These are phyloP conservation scores for Delia radicum DNA, from an alignment of 1,140 invertebrate species.

Conservation along the genomic window DNA sequence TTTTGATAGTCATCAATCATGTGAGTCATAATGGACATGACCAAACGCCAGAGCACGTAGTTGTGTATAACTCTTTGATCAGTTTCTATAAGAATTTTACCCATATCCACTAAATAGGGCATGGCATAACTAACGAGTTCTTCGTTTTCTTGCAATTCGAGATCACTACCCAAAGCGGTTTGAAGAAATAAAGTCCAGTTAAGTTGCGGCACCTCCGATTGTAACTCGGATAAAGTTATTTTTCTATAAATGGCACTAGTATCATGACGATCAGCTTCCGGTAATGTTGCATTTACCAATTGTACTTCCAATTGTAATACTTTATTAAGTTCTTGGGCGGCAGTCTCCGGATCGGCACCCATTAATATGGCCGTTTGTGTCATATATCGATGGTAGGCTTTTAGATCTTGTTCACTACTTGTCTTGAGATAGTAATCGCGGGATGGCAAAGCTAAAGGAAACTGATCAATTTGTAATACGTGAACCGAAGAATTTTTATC, in stretches of 20 bases:
- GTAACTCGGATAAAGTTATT: constrained; percentile 66
- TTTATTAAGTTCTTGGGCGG: constrained; percentile 65
- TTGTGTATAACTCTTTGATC: constrained; percentile 75
- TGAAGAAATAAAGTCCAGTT: constrained; percentile 77
- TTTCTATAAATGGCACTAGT: constrained; percentile 77
- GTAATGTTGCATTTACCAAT: constrained; percentile 74
- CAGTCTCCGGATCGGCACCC: constrained; percentile 67
- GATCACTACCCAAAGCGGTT: constrained; percentile 65
- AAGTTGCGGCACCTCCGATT: constrained; percentile 70
- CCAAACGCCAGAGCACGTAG: constrained; percentile 80
- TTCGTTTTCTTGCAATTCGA: constrained; percentile 65
- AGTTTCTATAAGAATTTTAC: constrained; percentile 67
- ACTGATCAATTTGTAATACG: constrained; percentile 85
- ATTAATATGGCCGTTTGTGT: constrained; percentile 72
- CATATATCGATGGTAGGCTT: constrained; percentile 79
- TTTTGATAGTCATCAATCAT: constrained; percentile 81
- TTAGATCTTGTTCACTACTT: constrained; percentile 66
- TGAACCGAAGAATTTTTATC: constrained; percentile 83
- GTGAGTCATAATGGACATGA: constrained; percentile 75
- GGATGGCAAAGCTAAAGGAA: constrained; percentile 75
- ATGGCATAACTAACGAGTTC: constrained; percentile 78
- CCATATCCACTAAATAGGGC: constrained; percentile 77
- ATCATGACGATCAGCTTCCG: constrained; percentile 81
- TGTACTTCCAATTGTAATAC: constrained; percentile 76
- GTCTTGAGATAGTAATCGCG: constrained; percentile 78